These are phyloP conservation scores for Istiophorus platypterus DNA, from an alignment of 2,113 vertebrate genomes.

Conservation along the genomic window DNA sequence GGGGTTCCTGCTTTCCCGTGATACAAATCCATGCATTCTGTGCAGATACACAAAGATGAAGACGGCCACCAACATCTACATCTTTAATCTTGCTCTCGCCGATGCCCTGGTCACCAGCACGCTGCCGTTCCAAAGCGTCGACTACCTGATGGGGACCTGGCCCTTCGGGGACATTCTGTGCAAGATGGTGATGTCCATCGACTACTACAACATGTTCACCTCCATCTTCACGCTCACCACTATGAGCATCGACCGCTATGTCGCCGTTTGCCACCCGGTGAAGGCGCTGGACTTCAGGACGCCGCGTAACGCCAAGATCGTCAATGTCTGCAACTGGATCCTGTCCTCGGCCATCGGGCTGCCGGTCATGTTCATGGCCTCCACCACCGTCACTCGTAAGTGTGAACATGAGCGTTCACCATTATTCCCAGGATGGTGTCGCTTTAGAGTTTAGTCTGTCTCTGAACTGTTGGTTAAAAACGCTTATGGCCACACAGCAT, in stretches of 20 bases:
- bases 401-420: neutral
- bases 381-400: slow-evolving; percentile 83
- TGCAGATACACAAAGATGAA: slow-evolving; percentile 99
- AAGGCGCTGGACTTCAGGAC: slow-evolving; percentile 98
- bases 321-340: slow-evolving; percentile 99
- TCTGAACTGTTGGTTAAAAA: neutral
- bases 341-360: slow-evolving; percentile 98
- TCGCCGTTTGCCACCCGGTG: slow-evolving; percentile 97
- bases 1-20: neutral
- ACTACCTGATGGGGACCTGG: slow-evolving; percentile 99
- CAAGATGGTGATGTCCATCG: slow-evolving; percentile 97
- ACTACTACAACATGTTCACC: slow-evolving; percentile 99
- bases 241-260: slow-evolving; percentile 98
- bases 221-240: slow-evolving; percentile 99
- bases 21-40: slow-evolving; percentile 17
- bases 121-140: slow-evolving; percentile 97
- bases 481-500: neutral
- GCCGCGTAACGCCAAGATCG: slow-evolving; percentile 96
- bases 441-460: too few species aligned
- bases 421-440: neutral
- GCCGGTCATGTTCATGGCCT: slow-evolving; percentile 98
- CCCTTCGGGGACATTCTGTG: slow-evolving; percentile 95
- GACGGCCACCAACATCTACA: slow-evolving; percentile 99
- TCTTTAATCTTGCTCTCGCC: slow-evolving; percentile 97
- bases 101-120: slow-evolving; percentile 97